Percentiles rank a stretch among this genome's conserved stretches.
These are phyloP conservation scores for Nixonia krombeini DNA, from an alignment of 1,140 invertebrate genomes.

Conservation along the genomic window DNA sequence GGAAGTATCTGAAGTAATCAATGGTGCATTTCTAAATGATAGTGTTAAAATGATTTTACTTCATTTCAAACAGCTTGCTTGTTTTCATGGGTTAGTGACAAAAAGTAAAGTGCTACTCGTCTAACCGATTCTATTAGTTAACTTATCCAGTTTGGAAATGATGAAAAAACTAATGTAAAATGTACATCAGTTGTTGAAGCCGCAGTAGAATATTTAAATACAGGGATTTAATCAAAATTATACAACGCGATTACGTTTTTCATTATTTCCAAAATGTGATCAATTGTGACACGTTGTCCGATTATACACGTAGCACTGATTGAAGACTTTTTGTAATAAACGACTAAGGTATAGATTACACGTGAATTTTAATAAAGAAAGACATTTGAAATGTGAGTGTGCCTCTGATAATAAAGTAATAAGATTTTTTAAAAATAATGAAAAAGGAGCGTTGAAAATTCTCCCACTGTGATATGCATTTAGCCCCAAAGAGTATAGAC, in stretches of 20 bases:
- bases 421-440: constrained; percentile 49
- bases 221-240: no score
- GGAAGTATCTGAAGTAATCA: constrained; percentile 59
- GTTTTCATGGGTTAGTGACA: constrained; percentile 53
- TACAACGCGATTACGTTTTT: no score
- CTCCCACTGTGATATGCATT: constrained; percentile 71
- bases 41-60: constrained; percentile 31
- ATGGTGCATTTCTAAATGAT: constrained; percentile 62
- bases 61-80: constrained; percentile 55
- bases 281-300: no score
- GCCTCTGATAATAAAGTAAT: constrained; percentile 50
- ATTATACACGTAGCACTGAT: constrained; percentile 43
- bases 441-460: constrained; percentile 62
- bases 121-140: constrained; percentile 9
- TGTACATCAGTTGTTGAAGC: no score
- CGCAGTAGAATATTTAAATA: no score
- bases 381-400: constrained; percentile 40
- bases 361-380: constrained; percentile 47
- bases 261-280: no score
- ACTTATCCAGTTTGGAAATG: constrained; percentile 20
- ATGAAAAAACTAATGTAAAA: not conserved
- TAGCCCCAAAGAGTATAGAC: constrained; percentile 71
- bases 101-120: constrained; percentile 41
- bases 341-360: constrained; percentile 45
- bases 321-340: constrained; percentile 23